Evolutionary conservation across 2,888 invertebrate species (phyloP).

Genomic region (Zaprionus bogoriensis): DNA sequence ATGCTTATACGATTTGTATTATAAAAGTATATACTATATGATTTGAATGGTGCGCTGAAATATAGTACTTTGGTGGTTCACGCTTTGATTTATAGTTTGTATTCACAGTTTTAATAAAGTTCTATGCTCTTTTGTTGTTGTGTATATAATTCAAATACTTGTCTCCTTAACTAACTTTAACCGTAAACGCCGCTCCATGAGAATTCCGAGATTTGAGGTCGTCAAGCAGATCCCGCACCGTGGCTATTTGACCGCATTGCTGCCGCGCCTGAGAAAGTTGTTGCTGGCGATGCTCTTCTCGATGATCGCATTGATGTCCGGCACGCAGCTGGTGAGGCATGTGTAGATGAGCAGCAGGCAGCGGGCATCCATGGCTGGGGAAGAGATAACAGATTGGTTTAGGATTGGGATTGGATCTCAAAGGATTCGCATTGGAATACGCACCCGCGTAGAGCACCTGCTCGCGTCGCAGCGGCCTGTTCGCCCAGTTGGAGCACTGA

Average conservation of each 20-base stretch:
- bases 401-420: not conserved
- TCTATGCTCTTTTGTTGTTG: conserved; percentile 26
- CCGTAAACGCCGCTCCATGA: conserved; percentile 28
- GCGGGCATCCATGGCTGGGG: conserved; percentile 91
- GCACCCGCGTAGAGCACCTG: conserved; percentile 91
- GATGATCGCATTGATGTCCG: conserved; percentile 76
- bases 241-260: conserved; percentile 33
- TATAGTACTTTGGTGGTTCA: too few species aligned
- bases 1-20: too few species aligned
- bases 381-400: not conserved
- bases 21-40: too few species aligned
- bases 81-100: not conserved
- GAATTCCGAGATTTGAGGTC: conserved; percentile 14
- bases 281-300: conserved; percentile 67
- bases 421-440: not conserved
- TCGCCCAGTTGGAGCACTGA: conserved; percentile 96
- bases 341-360: conserved; percentile 92
- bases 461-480: conserved; percentile 89
- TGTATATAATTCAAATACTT: conserved; percentile 64
- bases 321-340: conserved; percentile 83
- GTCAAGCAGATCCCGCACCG: conserved; percentile 2
- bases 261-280: conserved; percentile 60
- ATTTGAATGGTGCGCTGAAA: too few species aligned
- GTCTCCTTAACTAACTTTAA: conserved; percentile 31
- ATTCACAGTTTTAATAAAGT: conserved; percentile 3